phyloP scores from a whole-genome alignment of 2,113 vertebrate species.

The Calidris pygmaea region DNA sequence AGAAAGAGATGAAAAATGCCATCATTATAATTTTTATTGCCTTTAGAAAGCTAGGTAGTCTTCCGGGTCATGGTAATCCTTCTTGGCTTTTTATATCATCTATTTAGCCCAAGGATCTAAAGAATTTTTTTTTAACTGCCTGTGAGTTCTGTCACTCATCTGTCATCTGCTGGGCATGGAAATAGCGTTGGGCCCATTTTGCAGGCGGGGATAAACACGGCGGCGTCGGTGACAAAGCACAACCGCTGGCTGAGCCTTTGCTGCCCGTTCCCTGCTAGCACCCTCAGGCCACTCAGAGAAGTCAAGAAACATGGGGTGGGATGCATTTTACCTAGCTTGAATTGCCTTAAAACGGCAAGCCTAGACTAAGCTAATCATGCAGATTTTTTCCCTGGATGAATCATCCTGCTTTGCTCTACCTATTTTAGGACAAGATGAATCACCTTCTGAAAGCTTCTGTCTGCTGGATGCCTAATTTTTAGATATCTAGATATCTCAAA shows the following conservation, averaged over 20 bases:
- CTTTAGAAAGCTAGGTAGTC: constrained; percentile 20
- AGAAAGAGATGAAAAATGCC: constrained; percentile 32
- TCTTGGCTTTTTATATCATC: background rate
- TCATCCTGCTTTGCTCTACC: background rate
- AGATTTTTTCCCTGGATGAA: constrained; percentile 6
- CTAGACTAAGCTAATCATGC: background rate
- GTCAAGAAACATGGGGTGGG: background rate
- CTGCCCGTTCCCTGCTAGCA: background rate
- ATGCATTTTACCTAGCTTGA: background rate
- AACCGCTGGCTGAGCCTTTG: background rate
- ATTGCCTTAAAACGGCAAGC: constrained; percentile 19
- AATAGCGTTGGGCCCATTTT: background rate
- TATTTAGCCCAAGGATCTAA: background rate
- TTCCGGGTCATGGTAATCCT: constrained; percentile 9
- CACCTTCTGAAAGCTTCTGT: constrained; percentile 6
- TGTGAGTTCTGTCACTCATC: constrained; percentile 21
- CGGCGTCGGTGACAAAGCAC: background rate
- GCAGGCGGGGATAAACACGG: background rate
- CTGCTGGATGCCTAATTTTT: constrained; percentile 8
- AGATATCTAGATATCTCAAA: background rate
- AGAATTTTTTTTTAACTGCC: background rate
- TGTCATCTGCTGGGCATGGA: background rate
- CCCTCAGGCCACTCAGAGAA: background rate
- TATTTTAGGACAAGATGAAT: constrained; percentile 43
- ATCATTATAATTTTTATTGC: constrained; percentile 40